Evolutionary conservation across 2,113 vertebrate species (phyloP), one percentile per base, ranked within the genome.

Genomic region (Oncorhynchus keta): DNA sequence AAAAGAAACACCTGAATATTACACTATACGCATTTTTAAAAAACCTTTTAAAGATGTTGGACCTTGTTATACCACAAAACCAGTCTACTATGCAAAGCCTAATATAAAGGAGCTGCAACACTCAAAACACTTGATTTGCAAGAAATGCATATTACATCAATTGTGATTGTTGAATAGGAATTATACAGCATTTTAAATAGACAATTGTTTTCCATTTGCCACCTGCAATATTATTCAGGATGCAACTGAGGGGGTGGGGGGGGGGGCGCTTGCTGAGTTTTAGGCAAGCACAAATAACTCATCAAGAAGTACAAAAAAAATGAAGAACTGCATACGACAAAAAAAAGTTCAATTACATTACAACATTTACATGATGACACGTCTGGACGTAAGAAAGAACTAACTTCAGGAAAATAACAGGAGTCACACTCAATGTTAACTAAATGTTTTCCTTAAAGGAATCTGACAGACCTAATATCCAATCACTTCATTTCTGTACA

Each of bases 111-210:
- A 97, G 95, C 92, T 93, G 94, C 89, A 73, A 95, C 95, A 95
- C 94, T 96, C 95, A 95, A 96, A 90, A 96, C 95, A 96, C 91
- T 95, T 93, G 91, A 96, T 94, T 95, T 95, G 94, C 95, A 94
- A 95, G 95, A 95, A 96, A 98, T 95, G 94, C 93, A 94, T 95
- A 96, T 95, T 94, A 95, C 95, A 95, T 95, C 92, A 95, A 96
- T 92, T 95, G 94, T 93, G 94, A 59, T 28, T 65, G 76, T 86
- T 86, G 92, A 95, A 85, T 69, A 84, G 80, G 77, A 87, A 84
- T 75, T 79, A 79, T 87, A 96, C 91, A 96, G 96, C 88, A 81
- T 93, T 93, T 93, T 95, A 95, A 95, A 95, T 95, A 95, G 93
- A 94, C 96, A 95, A 97, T 98, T 98, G 97, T 97, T 88, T 91